Evolutionary conservation across 1,140 invertebrate species (phyloP).

Genomic region (Drosophila triauraria): DNA sequence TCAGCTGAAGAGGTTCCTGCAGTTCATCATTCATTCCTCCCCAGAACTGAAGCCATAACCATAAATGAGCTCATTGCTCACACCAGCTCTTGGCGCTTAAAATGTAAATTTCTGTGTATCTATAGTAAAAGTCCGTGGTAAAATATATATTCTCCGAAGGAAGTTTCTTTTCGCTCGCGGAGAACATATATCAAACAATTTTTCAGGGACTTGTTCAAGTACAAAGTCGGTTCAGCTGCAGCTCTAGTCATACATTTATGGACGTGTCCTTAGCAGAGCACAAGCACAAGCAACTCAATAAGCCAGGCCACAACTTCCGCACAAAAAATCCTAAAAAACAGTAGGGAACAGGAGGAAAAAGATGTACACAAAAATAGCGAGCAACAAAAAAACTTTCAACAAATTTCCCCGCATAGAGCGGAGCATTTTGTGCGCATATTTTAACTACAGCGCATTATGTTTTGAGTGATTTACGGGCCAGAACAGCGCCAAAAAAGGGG

Average conservation of each 20-base stretch:
- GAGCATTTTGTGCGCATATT: slow-evolving; percentile 69
- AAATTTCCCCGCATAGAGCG: slow-evolving; percentile 47
- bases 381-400: slow-evolving; percentile 56
- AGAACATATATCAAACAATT: slow-evolving; percentile 47
- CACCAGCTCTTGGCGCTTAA: slow-evolving; percentile 10
- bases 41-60: slow-evolving; percentile 21
- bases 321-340: slow-evolving; percentile 16
- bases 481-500: not conserved
- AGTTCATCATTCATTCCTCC: slow-evolving; percentile 9
- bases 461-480: slow-evolving; percentile 74
- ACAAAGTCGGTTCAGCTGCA: slow-evolving; percentile 52
- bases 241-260: slow-evolving; percentile 58
- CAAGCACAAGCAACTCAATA: slow-evolving; percentile 63
- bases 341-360: not conserved
- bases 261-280: slow-evolving; percentile 54
- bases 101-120: slow-evolving; percentile 40
- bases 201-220: slow-evolving; percentile 52
- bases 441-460: slow-evolving; percentile 78
- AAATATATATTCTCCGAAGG: slow-evolving; percentile 22
- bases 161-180: slow-evolving; percentile 2
- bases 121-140: slow-evolving; percentile 21
- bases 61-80: slow-evolving; percentile 48
- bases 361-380: slow-evolving; percentile 22
- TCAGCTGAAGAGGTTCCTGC: slow-evolving; percentile 1
- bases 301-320: slow-evolving; percentile 53